phyloP scores from a whole-genome alignment of 2,113 vertebrate species.

The Phycodurus eques region DNA sequence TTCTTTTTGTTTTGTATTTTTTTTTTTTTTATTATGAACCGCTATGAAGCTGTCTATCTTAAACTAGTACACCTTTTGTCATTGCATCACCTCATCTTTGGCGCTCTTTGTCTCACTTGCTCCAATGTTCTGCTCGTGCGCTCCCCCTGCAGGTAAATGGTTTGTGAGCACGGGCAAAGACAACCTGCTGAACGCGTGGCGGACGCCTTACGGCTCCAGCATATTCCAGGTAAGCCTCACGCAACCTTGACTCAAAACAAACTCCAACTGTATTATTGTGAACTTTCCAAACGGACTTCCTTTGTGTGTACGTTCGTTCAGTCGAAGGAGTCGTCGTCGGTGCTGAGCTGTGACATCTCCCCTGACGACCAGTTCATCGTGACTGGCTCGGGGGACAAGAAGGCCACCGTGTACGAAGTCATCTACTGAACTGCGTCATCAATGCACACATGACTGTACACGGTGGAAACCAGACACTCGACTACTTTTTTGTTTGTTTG shows the following conservation, averaged over 20 bases:
- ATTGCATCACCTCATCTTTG: too few relatives aligned
- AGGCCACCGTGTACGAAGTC: constrained; percentile 96
- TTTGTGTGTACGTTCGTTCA: constrained; percentile 40
- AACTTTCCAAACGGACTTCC: neutral
- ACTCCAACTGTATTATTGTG: neutral
- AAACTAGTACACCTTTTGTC: too few relatives aligned
- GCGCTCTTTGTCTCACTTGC: constrained; percentile 16
- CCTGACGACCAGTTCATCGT: constrained; percentile 96
- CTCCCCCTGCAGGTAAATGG: constrained; percentile 80
- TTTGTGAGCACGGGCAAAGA: constrained; percentile 89
- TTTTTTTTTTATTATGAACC: too few relatives aligned
- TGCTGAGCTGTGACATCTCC: constrained; percentile 96
- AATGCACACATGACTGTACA: constrained; percentile 65
- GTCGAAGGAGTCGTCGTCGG: constrained; percentile 96
- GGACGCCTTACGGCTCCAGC: constrained; percentile 85
- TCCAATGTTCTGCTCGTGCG: constrained; percentile 43
- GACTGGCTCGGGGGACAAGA: constrained; percentile 96
- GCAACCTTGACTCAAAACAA: neutral
- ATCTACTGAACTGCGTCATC: constrained; percentile 82
- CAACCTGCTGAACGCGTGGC: constrained; percentile 86
- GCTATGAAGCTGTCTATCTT: too few relatives aligned
- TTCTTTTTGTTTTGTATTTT: too few relatives aligned
- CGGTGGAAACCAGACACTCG: constrained; percentile 38
- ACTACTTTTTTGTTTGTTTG: constrained; percentile 52
- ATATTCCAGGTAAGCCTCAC: constrained; percentile 81